A percentile compares a stretch with the other conserved stretches of the same genome.
phyloP scores from a whole-genome alignment of 2,888 invertebrate species.

The Phrixothrix hirtus region DNA sequence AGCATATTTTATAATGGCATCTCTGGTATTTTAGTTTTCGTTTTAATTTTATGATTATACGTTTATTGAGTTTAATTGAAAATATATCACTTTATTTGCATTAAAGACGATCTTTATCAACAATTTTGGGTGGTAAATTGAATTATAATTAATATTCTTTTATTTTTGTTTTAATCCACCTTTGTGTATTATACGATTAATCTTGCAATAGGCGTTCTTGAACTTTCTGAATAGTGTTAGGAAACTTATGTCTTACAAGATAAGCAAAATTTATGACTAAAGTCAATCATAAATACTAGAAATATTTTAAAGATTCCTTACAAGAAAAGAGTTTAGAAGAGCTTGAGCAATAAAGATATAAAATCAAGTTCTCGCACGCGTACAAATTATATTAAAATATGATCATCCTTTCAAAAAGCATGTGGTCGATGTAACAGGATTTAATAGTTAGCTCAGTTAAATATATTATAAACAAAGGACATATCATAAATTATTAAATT shows the following conservation, averaged over 20 bases:
- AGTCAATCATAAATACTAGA: conserved; percentile 12
- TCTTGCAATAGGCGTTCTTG: conserved; percentile 1
- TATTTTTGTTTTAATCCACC: no score
- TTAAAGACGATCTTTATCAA: no score
- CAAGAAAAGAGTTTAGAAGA: conserved; percentile 1
- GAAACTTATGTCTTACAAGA: conserved; percentile 6
- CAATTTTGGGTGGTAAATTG: no score
- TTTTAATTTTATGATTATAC: conserved; percentile 14
- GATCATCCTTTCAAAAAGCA: conserved; percentile 19
- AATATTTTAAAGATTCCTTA: conserved; percentile 2
- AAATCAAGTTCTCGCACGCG: neutral
- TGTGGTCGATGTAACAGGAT: no score
- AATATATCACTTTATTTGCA: no score
- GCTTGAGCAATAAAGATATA: conserved; percentile 4
- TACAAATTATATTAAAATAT: neutral
- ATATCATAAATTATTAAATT: no score
- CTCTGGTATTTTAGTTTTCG: conserved; percentile 16
- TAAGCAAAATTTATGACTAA: conserved; percentile 10
- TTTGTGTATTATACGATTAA: neutral
- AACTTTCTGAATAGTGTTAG: conserved; percentile 3
- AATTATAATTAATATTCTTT: no score
- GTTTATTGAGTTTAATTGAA: neutral
- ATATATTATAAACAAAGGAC: no score
- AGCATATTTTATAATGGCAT: conserved; percentile 19
- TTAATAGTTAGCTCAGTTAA: no score